Base-by-base conservation (phyloP, 2,888 invertebrate species). In the Cephus nigrinus region DNA sequence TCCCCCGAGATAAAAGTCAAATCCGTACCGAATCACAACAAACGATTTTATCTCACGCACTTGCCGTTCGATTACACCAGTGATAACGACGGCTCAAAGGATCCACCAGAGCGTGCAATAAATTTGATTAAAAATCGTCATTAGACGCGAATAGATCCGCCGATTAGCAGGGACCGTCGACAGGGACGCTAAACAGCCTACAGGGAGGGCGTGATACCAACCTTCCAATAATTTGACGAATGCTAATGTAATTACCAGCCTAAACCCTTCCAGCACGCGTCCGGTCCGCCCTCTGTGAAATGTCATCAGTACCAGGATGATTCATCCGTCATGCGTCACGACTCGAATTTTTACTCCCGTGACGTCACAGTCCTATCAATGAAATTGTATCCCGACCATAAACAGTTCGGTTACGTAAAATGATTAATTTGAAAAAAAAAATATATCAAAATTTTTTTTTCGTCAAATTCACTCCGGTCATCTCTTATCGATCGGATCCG, bases 241-340 rank as follows among this genome's bases (percentile, higher is more conserved):
- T 75, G 74, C 77, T 77, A 77, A 77, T 77, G 74, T 69, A 75
- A 77, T 77, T 77, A 77, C 69, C 31, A 75, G 30, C 77, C 74
- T 69, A 34, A 77, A 75, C 77, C 77, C 75, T 77, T 75, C 1
- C 23, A 23, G 40, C 40, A 55, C 40, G 40, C 40, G 40, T 23
- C 40, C 9, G 40, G 23, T 23, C 23, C 23, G 9, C 40, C 40
- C 40, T 23, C 40, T 55, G 40, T 23, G 40, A 55, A 55, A 23
- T 55, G 23, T 55, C 40, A 55, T 55, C 40, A 1, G 40, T 15
- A 55, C 15, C 2, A 55, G 5, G 40, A 55, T 55, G 40, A 55
- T 5, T 55, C 40, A 55, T 55, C 23, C 40, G 40, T 23, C 23
- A 55, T 15, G 23, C 2, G 4, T 55, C 5, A 0, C 40, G 9